Percentiles rank a stretch among this genome's conserved stretches.
Conservation (phyloP, 2,113 vertebrate species). For the Meleagris gallopavo region DNA sequence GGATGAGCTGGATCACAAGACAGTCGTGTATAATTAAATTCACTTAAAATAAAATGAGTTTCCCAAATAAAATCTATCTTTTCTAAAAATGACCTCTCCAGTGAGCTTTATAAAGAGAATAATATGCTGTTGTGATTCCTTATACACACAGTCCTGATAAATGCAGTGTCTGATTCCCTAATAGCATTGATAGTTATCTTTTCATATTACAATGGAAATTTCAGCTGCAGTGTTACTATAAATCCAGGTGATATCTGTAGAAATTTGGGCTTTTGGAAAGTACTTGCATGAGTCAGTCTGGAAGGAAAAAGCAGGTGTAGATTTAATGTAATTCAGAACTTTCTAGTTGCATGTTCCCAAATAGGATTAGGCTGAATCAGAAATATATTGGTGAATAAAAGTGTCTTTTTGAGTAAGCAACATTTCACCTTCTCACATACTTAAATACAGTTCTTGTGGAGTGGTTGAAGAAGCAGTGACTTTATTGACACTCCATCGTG, state of each 20-base stretch:
- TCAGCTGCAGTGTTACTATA: background rate
- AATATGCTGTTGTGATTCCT: background rate
- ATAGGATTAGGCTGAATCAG: background rate
- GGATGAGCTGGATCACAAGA: background rate
- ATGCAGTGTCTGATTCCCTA: background rate
- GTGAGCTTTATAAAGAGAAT: background rate
- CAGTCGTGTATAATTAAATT: background rate
- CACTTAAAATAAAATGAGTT: background rate
- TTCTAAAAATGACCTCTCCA: background rate
- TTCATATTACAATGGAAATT: background rate
- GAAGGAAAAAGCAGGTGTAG: background rate
- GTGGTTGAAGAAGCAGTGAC: background rate
- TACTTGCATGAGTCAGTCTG: background rate
- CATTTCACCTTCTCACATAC: background rate
- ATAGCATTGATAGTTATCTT: background rate
- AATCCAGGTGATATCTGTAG: background rate
- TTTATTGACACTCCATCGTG: background rate
- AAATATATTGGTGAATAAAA: background rate
- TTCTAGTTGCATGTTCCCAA: background rate
- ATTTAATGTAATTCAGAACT: background rate
- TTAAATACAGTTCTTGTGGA: background rate
- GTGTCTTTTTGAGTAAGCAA: background rate
- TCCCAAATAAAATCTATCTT: conserved; percentile 32
- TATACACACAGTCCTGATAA: no score
- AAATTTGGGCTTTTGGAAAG: background rate